A percentile compares a stretch with the other conserved stretches of the same genome.
Evolutionary conservation across 2,113 vertebrate genomes (phyloP).

Genomic region (Corydoras sp.): DNA sequence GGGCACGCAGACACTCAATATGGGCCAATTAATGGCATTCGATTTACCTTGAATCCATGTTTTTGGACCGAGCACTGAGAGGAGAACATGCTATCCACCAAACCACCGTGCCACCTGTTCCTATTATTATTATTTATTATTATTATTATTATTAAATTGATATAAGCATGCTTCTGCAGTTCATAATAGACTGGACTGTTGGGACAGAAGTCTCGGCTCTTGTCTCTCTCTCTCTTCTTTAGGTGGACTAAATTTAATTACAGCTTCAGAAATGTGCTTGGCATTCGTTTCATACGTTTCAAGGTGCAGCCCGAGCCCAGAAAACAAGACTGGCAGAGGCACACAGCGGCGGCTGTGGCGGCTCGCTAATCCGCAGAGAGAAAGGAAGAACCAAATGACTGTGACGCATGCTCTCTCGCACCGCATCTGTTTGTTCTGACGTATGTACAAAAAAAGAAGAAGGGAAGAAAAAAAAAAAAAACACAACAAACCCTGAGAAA

Average conservation of each 20-base stretch:
- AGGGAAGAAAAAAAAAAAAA: not conserved
- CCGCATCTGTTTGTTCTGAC: constrained; percentile 33
- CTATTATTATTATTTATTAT: too few relatives aligned
- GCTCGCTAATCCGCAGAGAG: constrained; percentile 67
- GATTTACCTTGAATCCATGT: too few relatives aligned
- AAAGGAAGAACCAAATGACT: constrained; percentile 37
- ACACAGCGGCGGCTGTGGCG: constrained; percentile 61
- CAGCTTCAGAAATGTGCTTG: constrained; percentile 74
- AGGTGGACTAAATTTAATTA: constrained; percentile 78
- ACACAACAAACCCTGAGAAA: not conserved
- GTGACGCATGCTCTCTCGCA: constrained; percentile 28
- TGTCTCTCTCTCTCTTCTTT: constrained; percentile 65
- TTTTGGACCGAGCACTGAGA: too few relatives aligned
- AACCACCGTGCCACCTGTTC: too few relatives aligned
- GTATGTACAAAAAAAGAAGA: constrained; percentile 19
- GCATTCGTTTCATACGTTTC: constrained; percentile 65
- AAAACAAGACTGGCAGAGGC: constrained; percentile 65
- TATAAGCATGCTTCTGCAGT: too few relatives aligned
- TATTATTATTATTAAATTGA: too few relatives aligned
- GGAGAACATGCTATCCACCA: too few relatives aligned
- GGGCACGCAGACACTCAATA: too few relatives aligned
- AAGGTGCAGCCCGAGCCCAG: constrained; percentile 71
- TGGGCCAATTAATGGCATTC: too few relatives aligned
- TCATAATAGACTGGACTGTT: too few relatives aligned
- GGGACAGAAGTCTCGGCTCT: too few relatives aligned